phyloP scores from a whole-genome alignment of 2,797 vertebrate genomes.

The Margarornis squamiger region DNA sequence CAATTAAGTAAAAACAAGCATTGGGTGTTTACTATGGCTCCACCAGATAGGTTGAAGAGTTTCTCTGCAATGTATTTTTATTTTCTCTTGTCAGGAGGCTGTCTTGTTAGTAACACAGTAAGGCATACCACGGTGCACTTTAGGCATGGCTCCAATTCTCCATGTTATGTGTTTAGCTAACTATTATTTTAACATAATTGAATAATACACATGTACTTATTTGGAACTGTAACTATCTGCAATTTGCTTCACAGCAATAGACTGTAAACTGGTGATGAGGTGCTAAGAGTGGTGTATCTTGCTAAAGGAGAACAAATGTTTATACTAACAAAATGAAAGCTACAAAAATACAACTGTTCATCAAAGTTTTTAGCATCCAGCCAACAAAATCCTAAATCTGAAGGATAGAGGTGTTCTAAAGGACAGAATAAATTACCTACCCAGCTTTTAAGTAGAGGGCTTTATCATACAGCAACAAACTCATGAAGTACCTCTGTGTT shows the following conservation, averaged over 20 bases:
- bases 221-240: background rate
- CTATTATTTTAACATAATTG: background rate
- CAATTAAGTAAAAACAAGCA: background rate
- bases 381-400: background rate
- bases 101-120: background rate
- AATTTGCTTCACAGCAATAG: background rate
- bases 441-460: background rate
- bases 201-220: background rate
- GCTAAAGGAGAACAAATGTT: background rate
- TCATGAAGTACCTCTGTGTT: background rate
- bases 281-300: background rate
- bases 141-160: background rate
- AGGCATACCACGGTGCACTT: background rate
- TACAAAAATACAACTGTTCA: background rate
- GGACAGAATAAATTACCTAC: background rate
- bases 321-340: background rate
- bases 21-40: background rate
- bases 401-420: background rate
- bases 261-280: background rate
- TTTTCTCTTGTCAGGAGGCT: background rate
- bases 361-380: background rate
- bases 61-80: background rate
- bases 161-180: background rate
- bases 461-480: background rate
- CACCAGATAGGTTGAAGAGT: background rate